A percentile compares a stretch with the other conserved stretches of the same genome.
Evolutionary conservation across 2,888 invertebrate genomes (phyloP).

Genomic region (Epirrhoe alternata): DNA sequence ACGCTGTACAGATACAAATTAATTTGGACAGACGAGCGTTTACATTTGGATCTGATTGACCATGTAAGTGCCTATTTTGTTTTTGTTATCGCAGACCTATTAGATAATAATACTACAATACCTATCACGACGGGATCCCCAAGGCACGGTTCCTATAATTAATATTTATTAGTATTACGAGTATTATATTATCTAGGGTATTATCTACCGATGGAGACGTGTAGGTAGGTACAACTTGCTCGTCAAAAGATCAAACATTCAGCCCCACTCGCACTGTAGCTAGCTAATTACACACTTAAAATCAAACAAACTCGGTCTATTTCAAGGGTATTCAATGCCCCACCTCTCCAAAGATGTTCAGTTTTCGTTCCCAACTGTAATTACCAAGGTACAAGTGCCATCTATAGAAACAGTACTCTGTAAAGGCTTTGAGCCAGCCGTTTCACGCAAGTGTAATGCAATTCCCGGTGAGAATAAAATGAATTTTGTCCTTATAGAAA

Average conservation of each 20-base stretch:
- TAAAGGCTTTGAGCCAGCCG: conserved; percentile 65
- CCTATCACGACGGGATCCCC: too few species aligned
- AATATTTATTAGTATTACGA: too few species aligned
- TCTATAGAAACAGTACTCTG: conserved; percentile 64
- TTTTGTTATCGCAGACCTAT: background rate
- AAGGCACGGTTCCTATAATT: too few species aligned
- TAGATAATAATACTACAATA: too few species aligned
- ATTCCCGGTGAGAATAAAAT: conserved; percentile 65
- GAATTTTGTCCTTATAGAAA: conserved; percentile 1
- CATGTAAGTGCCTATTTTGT: conserved; percentile 12
- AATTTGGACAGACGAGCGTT: conserved; percentile 66
- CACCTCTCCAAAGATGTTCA: conserved; percentile 38
- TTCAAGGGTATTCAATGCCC: conserved; percentile 23
- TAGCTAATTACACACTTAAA: conserved; percentile 37
- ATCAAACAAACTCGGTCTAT: conserved; percentile 26
- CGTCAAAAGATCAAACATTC: conserved; percentile 22
- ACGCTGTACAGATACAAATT: conserved; percentile 70
- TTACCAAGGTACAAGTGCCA: conserved; percentile 66
- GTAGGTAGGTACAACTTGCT: too few species aligned
- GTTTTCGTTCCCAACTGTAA: conserved; percentile 59
- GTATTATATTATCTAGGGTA: too few species aligned
- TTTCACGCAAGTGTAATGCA: conserved; percentile 71
- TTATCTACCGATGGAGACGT: too few species aligned
- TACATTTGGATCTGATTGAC: conserved; percentile 23
- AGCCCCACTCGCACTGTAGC: conserved; percentile 17